Evolutionary conservation across 2,113 vertebrate species (phyloP).

Genomic region (Excalfactoria chinensis): DNA sequence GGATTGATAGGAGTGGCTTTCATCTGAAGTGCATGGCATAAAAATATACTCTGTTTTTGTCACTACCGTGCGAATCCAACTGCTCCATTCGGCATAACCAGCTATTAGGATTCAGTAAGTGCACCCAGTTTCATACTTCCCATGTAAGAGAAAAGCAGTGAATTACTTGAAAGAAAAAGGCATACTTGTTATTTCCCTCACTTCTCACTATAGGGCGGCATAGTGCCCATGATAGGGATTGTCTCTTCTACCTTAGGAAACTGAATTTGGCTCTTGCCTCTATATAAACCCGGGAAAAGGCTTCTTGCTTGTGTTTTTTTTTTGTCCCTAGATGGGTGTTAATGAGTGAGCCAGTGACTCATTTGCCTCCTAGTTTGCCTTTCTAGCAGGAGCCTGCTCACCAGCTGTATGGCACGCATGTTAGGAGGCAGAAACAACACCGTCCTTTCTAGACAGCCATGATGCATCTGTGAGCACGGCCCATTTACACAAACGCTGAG

Average conservation of each 20-base stretch:
- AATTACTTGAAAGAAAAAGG: neutral
- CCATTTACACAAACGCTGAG: neutral
- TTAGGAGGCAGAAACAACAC: neutral
- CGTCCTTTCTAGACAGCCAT: neutral
- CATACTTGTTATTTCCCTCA: neutral
- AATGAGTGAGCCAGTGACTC: neutral
- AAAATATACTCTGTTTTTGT: neutral
- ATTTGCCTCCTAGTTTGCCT: neutral
- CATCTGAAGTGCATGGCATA: neutral
- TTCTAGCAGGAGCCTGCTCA: neutral
- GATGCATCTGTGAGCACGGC: neutral
- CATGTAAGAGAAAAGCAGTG: neutral
- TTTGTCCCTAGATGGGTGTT: neutral
- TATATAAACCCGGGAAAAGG: neutral
- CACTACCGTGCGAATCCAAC: neutral
- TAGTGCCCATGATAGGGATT: rapidly evolving
- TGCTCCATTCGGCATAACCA: neutral
- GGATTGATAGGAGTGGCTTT: neutral
- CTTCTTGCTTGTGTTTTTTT: neutral
- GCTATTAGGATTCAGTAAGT: neutral
- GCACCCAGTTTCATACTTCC: neutral
- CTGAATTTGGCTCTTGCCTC: neutral
- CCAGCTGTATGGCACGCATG: neutral
- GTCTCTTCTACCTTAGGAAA: neutral
- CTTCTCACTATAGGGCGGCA: neutral